Conservation (phyloP, 1,140 invertebrate genomes). For the Bombus balteatus region DNA sequence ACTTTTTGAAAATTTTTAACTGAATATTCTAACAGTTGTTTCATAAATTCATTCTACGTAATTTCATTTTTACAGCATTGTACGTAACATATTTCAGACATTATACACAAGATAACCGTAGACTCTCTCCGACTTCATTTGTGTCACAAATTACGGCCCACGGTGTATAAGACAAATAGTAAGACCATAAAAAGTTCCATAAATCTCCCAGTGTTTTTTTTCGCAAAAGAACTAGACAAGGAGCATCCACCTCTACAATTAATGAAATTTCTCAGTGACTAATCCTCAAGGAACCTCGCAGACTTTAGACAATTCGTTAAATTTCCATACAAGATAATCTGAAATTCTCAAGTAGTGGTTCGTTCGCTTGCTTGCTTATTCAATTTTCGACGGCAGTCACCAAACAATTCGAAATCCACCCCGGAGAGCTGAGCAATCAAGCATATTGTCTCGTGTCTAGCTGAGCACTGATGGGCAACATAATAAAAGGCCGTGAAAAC, state of each 20-base stretch:
- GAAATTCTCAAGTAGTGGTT: slow-evolving; percentile 3
- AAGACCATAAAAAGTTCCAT: not conserved
- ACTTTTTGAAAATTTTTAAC: no score
- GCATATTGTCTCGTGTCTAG: slow-evolving; percentile 25
- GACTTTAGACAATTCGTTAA: not conserved
- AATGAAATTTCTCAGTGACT: not conserved
- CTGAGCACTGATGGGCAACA: not conserved
- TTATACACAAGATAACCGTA: no score
- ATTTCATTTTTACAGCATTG: no score
- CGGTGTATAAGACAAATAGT: no score
- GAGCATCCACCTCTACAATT: not conserved
- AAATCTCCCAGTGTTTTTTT: not conserved
- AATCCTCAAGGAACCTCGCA: not conserved
- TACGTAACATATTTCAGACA: no score
- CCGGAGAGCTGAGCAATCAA: slow-evolving; percentile 38
- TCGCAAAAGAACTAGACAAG: not conserved
- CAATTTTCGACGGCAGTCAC: not conserved
- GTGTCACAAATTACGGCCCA: no score
- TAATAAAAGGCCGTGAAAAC: slow-evolving; percentile 53
- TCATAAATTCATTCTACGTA: no score
- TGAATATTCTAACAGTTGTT: no score
- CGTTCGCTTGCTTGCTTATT: not conserved
- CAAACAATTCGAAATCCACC: slow-evolving; percentile 10
- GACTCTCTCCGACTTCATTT: no score
- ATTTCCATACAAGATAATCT: not conserved